phyloP scores from a whole-genome alignment of 2,797 vertebrate genomes.

The Halcyon leucocephala region DNA sequence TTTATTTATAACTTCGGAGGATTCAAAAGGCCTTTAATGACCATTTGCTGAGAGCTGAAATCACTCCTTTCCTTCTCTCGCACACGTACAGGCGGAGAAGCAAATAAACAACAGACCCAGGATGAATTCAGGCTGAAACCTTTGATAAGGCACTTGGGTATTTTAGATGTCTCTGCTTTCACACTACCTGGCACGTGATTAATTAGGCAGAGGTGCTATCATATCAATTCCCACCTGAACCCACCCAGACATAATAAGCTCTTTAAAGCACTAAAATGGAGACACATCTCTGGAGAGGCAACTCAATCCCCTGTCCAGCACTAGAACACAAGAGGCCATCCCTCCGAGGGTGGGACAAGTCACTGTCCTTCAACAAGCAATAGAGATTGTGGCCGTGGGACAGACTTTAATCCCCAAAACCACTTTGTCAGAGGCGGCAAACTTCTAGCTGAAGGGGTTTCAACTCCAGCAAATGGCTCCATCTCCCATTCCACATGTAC shows the following conservation, averaged over 20 bases:
- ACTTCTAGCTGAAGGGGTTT: neutral
- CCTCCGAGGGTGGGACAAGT: neutral
- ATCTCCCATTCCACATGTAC: fast-evolving
- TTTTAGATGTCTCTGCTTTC: constrained; percentile 3
- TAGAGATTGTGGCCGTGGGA: neutral
- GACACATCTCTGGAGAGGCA: neutral
- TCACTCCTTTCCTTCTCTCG: neutral
- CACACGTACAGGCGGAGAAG: neutral
- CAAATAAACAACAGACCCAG: constrained; percentile 10
- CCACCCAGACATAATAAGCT: neutral
- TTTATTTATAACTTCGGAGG: constrained; percentile 24
- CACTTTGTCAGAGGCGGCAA: neutral
- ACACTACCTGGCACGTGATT: neutral
- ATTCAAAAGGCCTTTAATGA: constrained; percentile 39
- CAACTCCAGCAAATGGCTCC: neutral
- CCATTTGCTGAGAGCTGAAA: neutral
- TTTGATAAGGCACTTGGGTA: constrained; percentile 14
- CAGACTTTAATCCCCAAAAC: neutral
- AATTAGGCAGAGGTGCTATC: neutral
- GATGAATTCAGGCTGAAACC: constrained; percentile 19
- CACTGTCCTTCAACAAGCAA: neutral
- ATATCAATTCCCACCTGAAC: neutral
- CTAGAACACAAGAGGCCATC: neutral
- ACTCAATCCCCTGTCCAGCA: neutral
- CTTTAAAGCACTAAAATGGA: neutral